Conservation (phyloP, 1,140 invertebrate genomes). For the Zaprionus ghesquierei region DNA sequence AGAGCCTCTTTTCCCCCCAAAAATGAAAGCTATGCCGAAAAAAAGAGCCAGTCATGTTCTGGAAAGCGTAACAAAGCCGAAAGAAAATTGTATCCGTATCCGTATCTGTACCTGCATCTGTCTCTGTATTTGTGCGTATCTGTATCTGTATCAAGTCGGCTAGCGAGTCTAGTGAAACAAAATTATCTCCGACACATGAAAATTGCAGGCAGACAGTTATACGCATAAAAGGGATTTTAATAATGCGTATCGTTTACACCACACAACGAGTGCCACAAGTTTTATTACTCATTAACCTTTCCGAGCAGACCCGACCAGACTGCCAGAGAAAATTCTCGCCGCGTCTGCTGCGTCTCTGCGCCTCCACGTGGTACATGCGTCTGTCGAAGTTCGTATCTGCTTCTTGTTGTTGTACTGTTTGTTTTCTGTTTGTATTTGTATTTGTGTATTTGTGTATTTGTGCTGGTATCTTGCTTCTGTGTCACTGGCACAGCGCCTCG, state of each 20-base stretch:
- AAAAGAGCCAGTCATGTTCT: conserved; percentile 73
- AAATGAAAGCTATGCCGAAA: conserved; percentile 69
- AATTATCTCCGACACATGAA: conserved; percentile 59
- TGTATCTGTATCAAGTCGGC: neutral
- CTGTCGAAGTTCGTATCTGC: conserved; percentile 30
- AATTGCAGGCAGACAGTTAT: conserved; percentile 42
- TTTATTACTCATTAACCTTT: conserved; percentile 80
- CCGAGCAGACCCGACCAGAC: conserved; percentile 24
- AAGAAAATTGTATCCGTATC: conserved; percentile 52
- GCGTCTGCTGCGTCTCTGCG: neutral
- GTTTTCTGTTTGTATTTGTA: conserved; percentile 12
- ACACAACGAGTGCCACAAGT: conserved; percentile 64
- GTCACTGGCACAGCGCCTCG: conserved; percentile 59
- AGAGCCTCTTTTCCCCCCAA: conserved; percentile 4
- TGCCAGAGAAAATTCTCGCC: conserved; percentile 27
- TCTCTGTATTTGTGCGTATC: conserved; percentile 14
- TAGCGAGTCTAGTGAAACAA: conserved; percentile 27
- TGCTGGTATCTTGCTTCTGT: conserved; percentile 38
- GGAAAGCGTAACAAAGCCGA: conserved; percentile 74
- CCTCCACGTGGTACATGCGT: conserved; percentile 12
- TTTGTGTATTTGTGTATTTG: conserved; percentile 16
- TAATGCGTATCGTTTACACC: conserved; percentile 75
- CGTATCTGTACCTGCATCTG: conserved; percentile 1
- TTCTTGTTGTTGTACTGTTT: conserved; percentile 18
- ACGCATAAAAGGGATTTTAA: conserved; percentile 65